Conservation (phyloP, 2,888 invertebrate genomes). For the Eustalomyia histrio region DNA sequence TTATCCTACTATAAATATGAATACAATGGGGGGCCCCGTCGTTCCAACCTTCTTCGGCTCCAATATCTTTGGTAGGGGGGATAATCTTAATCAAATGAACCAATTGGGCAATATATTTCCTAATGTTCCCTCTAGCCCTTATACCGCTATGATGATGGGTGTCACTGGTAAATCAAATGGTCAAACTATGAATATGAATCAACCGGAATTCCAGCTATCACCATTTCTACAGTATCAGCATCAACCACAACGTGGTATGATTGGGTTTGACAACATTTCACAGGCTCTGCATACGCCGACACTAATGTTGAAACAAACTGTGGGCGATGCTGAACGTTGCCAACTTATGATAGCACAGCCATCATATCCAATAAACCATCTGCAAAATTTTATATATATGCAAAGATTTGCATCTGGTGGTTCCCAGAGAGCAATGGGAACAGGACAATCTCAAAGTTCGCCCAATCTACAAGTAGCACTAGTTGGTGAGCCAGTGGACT, state of each 20-base stretch:
- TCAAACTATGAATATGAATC: too few relatives aligned
- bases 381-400: conserved; percentile 83
- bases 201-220: too few relatives aligned
- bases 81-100: too few relatives aligned
- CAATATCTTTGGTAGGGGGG: too few relatives aligned
- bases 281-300: conserved; percentile 80
- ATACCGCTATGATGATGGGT: too few relatives aligned
- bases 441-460: conserved; percentile 80
- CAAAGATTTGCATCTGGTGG: conserved; percentile 78
- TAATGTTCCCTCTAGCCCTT: too few relatives aligned
- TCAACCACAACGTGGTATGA: conserved; percentile 77
- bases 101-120: too few relatives aligned
- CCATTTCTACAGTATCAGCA: conserved; percentile 79
- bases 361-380: conserved; percentile 86
- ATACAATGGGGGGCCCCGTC: too few relatives aligned
- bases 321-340: conserved; percentile 80
- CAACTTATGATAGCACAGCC: conserved; percentile 84
- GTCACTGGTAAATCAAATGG: too few relatives aligned
- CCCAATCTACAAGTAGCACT: conserved; percentile 83
- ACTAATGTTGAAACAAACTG: conserved; percentile 81
- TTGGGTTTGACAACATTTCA: conserved; percentile 85
- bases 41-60: too few relatives aligned
- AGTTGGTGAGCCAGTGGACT: conserved; percentile 81
- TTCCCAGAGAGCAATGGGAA: conserved; percentile 76
- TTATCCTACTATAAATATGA: too few relatives aligned